Base-by-base conservation (phyloP, 2,888 invertebrate species). In the Stenodema calcarata region DNA sequence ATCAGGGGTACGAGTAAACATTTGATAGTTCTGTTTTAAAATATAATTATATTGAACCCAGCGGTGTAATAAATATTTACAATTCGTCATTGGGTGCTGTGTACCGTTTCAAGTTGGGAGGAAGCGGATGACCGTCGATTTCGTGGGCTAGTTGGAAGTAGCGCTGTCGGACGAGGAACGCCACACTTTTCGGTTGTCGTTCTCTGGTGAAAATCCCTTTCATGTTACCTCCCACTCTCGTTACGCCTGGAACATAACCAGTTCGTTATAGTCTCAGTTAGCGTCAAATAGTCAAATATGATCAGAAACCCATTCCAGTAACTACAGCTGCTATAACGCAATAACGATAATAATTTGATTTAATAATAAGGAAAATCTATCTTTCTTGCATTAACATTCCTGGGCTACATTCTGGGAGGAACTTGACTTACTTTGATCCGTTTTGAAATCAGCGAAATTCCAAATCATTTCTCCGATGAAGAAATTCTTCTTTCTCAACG, bases 381-480 rank as follows among this genome's bases (percentile, higher is more conserved):
- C n/a, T n/a, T n/a, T n/a, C n/a, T n/a, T n/a, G n/a, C n/a, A n/a
- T n/a, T n/a, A n/a, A n/a, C n/a, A n/a, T n/a, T n/a, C n/a, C n/a
- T n/a, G n/a, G n/a, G n/a, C n/a, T n/a, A n/a, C n/a, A n/a, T n/a
- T n/a, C n/a, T n/a, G n/a, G n/a, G n/a, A n/a, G n/a, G n/a, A n/a
- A n/a, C 35, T 35, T 3, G 7, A 44, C 92, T 92, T 91, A 96
- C 96, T 94, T 93, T 98, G 96, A 81, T 95, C 95, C 12, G 99
- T 99, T 91, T 97, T 97, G 90, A 99, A 99, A 91, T 99, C 99
- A 0, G 99, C 99, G 91, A 99, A 99, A 91, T 99, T 99, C 99
- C 99, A 99, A 73, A 99, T 96, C 93, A 99, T 97, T 92, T 99
- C 99, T 3, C 99, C 99, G 30, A 97, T 94, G 90, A 99, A 96